Evolutionary conservation across 2,797 vertebrate genomes (phyloP), one percentile per base, ranked within the genome.

Genomic region (Rhadinocentrus ornatus): DNA sequence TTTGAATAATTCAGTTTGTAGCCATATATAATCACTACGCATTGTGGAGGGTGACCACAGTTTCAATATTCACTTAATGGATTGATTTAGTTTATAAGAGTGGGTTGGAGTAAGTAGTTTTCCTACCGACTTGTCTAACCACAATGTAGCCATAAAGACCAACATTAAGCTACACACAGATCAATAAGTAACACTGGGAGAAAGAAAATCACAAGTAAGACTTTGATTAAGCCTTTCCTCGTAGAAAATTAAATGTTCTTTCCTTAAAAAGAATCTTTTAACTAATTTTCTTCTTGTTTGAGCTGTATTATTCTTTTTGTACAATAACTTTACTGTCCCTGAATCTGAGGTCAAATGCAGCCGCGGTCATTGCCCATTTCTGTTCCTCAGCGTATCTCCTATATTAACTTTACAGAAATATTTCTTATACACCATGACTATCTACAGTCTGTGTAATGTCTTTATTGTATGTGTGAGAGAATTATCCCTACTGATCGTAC

Each of bases 1-100:
- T 88, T 91, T 94, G 89, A 93, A 93, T 93, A 88, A 90, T 92
- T 94, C 63, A 92, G 93, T 93, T 92, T 91, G 81, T 73, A 86
- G 90, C 84, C 80, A 84, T 88, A 86, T 85, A 91, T 91, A 89
- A 93, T 92, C 88, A 87, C 91, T 89, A 85, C 80, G 85, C 76
- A 84, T 88, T 88, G 89, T 80, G 84, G 89, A 86, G 72, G 91
- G 85, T 92, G 92, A 92, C 93, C 93, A 90, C 92, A 91, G 89
- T 84, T 89, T 91, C 92, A 93, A 90, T 88, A 75, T 80, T 73
- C 86, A 87, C 80, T 90, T 94, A 94, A 95, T 94, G 92, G 93
- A 94, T 90, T 89, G 84, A 87, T 89, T 87, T 84, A 89, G 81
- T 91, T 37, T 90, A 91, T 88, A 88, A 84, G 81, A 75, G 84